phyloP scores from a whole-genome alignment of 2,888 invertebrate species.

The Oligia strigilis region DNA sequence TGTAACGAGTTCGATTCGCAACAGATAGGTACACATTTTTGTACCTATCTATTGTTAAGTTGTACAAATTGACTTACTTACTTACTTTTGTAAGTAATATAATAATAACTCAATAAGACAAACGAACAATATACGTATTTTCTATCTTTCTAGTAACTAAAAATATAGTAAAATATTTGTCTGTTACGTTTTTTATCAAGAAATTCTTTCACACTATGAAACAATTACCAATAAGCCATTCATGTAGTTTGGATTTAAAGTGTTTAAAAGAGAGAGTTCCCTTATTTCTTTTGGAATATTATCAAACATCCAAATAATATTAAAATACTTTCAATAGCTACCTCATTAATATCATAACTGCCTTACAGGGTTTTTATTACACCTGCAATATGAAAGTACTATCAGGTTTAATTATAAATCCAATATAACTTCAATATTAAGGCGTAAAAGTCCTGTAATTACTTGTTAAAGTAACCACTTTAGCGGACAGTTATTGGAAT shows the following conservation, averaged over 20 bases:
- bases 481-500: conserved; percentile 11
- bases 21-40: not conserved
- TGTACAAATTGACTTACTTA: no score
- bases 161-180: not conserved
- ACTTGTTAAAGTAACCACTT: conserved; percentile 32
- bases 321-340: not conserved
- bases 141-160: no score
- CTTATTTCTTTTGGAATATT: not conserved
- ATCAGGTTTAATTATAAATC: conserved; percentile 5
- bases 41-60: no score
- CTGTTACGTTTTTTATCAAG: not conserved
- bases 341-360: not conserved
- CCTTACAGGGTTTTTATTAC: not conserved
- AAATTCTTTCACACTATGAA: not conserved
- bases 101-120: not conserved
- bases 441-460: conserved; percentile 19
- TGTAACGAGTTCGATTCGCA: no score
- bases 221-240: not conserved
- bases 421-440: conserved; percentile 28
- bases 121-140: not conserved
- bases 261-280: not conserved
- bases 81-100: not conserved
- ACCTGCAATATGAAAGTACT: not conserved
- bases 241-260: not conserved
- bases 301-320: not conserved